Evolutionary conservation across 1,140 invertebrate species (phyloP), one percentile per base, ranked within the genome.

Genomic region (Drosophila santomea): DNA sequence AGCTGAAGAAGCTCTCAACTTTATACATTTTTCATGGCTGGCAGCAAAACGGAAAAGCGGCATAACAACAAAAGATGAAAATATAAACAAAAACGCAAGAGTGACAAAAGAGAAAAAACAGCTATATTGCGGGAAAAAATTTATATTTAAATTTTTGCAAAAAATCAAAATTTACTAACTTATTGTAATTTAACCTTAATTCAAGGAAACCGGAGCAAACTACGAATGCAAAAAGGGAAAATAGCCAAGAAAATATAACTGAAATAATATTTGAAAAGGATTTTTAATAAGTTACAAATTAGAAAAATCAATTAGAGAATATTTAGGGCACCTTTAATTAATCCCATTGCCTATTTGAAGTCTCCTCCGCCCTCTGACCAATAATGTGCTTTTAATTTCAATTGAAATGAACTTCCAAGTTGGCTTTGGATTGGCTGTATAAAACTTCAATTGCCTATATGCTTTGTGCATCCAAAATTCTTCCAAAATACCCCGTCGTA

Each of bases 11-110:
- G 41, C 45, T 54, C 56, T 60, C 67, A 85, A 77, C 63, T 85
- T 86, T 85, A 86, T 85, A 80, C 83, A 85, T 86, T 88, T 85
- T 82, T 85, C 78, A 88, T 82, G 69, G 73, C 74, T 60, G 47
- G 63, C 64, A 68, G 80, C 55, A 78, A 67, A 55, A 50, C 32
- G 41, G 15, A 58, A 56, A 43, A 43, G 50, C 38, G 14, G 48
- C 43, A 51, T n/a, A 50, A 63, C 11, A 32, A 32, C 51, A 28
- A 60, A 56, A 8, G 8, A 35, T 11, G n/a, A 35, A 48, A 48
- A 38, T 4, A 50, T 14, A 59, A 51, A 71, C 44, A 39, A 54
- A 47, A 48, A 45, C 44, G 28, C 44, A 51, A 20, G 15, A 15
- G 44, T 6, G 10, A n/a, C 20, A 20, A 73, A 55, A 55, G 17